Evolutionary conservation across 1,140 invertebrate genomes (phyloP), one percentile per base, ranked within the genome.

Genomic region (Penaeus chinensis): DNA sequence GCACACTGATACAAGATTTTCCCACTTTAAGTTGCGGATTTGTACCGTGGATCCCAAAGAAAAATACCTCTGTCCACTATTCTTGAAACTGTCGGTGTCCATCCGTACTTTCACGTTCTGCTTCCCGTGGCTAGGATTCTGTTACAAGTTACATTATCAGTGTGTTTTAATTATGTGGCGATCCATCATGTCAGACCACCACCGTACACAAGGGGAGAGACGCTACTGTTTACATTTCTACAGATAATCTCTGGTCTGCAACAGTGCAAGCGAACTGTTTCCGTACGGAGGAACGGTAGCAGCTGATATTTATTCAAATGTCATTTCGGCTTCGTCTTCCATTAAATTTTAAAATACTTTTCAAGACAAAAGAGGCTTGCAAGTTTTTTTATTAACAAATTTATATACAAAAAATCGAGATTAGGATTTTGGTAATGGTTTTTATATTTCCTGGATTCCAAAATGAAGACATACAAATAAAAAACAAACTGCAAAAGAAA

Each of bases 301-400:
- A 63, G 10, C 54, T 65, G 80, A 61, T 63, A 22, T 82, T 19
- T 61, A 32, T 78, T 78, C 24, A 10, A 79, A 47, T 79, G 77
- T 61, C 80, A n/a, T 63, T n/a, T 2, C 8, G 47, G 79, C 61
- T 63, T 82, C 79, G 24, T 63, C 54, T 60, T 62, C 54, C 79
- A 81, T 81, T 81, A 27, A 82, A 82, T 63, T 82, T 63, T 82
- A 82, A 82, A 82, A 63, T 82, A 82, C 63, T n/a, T n/a, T 32
- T 32, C 32, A 32, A 2, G 32, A 32, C 32, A 32, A 32, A 32
- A 32, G 32, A 32, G 32, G 32, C 32, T 32, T 32, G 32, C 32
- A 32, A 32, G 32, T 32, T 32, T 32, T 32, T 32, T 32, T n/a
- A n/a, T n/a, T n/a, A n/a, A n/a, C n/a, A n/a, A n/a, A n/a, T 32